These are phyloP conservation scores for Calliopum simillimum DNA, from an alignment of 2,888 invertebrate species.

Conservation along the genomic window DNA sequence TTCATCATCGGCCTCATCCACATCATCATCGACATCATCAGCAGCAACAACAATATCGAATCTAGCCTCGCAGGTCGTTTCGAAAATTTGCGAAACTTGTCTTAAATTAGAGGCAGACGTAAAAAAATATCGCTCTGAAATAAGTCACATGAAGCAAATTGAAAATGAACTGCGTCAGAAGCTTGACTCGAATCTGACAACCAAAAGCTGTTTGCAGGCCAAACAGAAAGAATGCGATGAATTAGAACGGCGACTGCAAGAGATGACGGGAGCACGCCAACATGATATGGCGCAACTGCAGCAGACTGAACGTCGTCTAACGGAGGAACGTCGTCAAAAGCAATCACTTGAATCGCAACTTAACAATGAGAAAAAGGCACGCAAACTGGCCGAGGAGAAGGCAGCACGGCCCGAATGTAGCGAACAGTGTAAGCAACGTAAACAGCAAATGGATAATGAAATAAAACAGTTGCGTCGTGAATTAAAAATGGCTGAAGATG, in stretches of 20 bases:
- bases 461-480: constrained; percentile 76
- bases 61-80: constrained; percentile 65
- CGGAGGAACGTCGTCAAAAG: constrained; percentile 84
- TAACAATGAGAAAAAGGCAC: constrained; percentile 78
- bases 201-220: constrained; percentile 85
- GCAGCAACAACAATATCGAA: constrained; percentile 61
- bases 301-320: constrained; percentile 82
- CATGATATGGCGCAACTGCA: constrained; percentile 82
- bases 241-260: constrained; percentile 85
- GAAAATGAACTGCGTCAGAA: constrained; percentile 67
- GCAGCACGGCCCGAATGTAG: constrained; percentile 74
- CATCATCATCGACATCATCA: constrained; percentile 60
- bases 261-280: constrained; percentile 78
- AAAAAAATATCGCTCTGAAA: constrained; percentile 65
- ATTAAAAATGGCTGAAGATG: constrained; percentile 75
- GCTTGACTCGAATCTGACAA: constrained; percentile 72
- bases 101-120: constrained; percentile 66
- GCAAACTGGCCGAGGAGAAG: constrained; percentile 70
- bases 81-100: constrained; percentile 66
- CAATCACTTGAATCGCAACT: constrained; percentile 80
- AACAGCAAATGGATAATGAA: constrained; percentile 78
- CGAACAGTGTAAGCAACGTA: constrained; percentile 74
- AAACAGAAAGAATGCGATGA: constrained; percentile 81
- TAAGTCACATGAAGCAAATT: constrained; percentile 67
- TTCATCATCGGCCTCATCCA: constrained; percentile 54